A percentile compares a stretch with the other conserved stretches of the same genome.
These are phyloP conservation scores for Styela plicata DNA, from an alignment of 23 tunicate species.

Conservation along the genomic window DNA sequence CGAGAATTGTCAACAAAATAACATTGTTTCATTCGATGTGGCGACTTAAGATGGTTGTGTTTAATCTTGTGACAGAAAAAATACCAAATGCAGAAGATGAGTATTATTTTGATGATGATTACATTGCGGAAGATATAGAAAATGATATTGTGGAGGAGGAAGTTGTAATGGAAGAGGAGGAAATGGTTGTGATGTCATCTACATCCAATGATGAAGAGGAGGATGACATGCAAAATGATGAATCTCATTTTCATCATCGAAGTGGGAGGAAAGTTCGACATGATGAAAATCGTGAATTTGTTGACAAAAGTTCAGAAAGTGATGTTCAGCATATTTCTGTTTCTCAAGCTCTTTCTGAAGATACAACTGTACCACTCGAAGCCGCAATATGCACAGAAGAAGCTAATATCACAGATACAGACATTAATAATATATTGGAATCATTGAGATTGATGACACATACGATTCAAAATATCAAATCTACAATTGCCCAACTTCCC, in stretches of 20 bases:
- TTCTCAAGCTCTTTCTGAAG: neutral
- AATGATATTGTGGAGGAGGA: slow-evolving; percentile 49
- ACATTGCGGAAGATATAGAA: slow-evolving; percentile 27
- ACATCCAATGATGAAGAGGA: slow-evolving; percentile 32
- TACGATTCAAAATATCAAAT: slow-evolving; percentile 34
- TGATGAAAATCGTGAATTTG: neutral
- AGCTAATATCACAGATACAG: slow-evolving; percentile 37
- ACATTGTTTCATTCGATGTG: slow-evolving; percentile 64
- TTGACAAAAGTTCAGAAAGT: neutral
- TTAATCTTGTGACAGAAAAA: slow-evolving; percentile 35
- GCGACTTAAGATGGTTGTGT: slow-evolving; percentile 29
- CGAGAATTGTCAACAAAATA: slow-evolving; percentile 46
- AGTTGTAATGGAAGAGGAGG: slow-evolving; percentile 37
- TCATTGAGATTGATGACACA: slow-evolving; percentile 45
- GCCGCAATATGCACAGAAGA: slow-evolving; percentile 35
- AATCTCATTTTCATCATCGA: too few species aligned
- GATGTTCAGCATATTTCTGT: neutral
- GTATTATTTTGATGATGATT: slow-evolving; percentile 53
- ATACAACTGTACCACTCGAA: slow-evolving; percentile 34
- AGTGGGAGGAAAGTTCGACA: neutral
- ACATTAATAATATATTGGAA: slow-evolving; percentile 26
- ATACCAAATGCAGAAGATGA: slow-evolving; percentile 52
- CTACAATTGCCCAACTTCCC: slow-evolving; percentile 53
- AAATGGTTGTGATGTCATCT: slow-evolving; percentile 31
- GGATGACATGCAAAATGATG: slow-evolving; percentile 23